Evolutionary conservation across 1,140 invertebrate genomes (phyloP).

Genomic region (Latrodectus geometricus): DNA sequence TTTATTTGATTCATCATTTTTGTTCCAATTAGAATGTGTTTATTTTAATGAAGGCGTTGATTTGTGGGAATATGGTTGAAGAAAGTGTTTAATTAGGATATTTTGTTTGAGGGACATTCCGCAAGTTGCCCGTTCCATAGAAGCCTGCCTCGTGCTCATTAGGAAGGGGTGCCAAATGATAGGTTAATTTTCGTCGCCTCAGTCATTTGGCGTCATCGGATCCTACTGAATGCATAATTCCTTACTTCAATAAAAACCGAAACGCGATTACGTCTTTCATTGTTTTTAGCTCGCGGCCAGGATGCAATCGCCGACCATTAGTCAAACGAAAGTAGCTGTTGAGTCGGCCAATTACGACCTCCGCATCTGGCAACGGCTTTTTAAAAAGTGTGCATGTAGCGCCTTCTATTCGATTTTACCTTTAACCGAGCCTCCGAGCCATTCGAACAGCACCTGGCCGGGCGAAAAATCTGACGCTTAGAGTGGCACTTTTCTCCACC

Average conservation of each 20-base stretch:
- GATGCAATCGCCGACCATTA: neutral
- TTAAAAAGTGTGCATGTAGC: neutral
- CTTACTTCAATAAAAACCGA: neutral
- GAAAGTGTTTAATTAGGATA: no score
- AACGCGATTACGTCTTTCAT: neutral
- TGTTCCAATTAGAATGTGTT: no score
- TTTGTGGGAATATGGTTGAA: no score
- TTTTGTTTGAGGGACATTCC: no score
- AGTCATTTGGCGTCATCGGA: neutral
- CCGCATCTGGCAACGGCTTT: neutral
- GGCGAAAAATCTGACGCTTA: neutral
- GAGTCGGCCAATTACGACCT: neutral
- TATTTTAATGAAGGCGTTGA: no score
- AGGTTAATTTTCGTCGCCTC: neutral
- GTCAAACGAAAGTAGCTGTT: neutral
- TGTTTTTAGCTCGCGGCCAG: neutral
- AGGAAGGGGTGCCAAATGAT: no score
- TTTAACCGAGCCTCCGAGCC: neutral
- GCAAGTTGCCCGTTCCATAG: no score
- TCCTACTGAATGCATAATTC: neutral
- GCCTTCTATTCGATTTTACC: no score
- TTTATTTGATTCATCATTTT: no score
- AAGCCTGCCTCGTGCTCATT: no score
- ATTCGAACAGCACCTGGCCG: neutral
- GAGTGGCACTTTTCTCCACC: neutral